A percentile compares a stretch with the other conserved stretches of the same genome.
Evolutionary conservation across 2,888 invertebrate genomes (phyloP).

Genomic region (Acrobasis consociella): DNA sequence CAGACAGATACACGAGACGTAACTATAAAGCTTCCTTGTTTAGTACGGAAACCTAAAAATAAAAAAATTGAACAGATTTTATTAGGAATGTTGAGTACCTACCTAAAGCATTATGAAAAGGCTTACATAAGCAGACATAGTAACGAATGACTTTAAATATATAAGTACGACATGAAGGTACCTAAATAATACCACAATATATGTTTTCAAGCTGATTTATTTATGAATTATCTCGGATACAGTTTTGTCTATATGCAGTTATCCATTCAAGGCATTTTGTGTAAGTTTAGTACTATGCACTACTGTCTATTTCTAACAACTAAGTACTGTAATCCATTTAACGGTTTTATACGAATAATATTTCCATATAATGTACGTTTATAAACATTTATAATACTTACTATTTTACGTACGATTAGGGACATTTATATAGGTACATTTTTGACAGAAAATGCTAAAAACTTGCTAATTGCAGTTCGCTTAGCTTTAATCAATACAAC

Average conservation of each 20-base stretch:
- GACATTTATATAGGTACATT: not conserved
- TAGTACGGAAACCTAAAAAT: too few species aligned
- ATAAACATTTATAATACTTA: conserved; percentile 13
- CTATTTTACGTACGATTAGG: not conserved
- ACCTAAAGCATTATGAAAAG: too few species aligned
- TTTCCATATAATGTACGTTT: conserved; percentile 6
- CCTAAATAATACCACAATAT: not conserved
- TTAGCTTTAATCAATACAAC: not conserved
- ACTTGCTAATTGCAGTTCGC: not conserved
- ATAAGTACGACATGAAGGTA: too few species aligned
- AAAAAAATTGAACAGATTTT: too few species aligned
- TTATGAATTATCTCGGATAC: conserved; percentile 47
- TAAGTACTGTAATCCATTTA: conserved; percentile 23
- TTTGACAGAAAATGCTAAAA: conserved; percentile 8
- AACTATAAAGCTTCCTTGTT: too few species aligned
- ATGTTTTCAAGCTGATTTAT: conserved; percentile 55
- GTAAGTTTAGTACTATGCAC: conserved; percentile 41
- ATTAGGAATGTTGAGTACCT: too few species aligned
- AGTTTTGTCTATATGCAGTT: conserved; percentile 46
- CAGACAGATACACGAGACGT: too few species aligned
- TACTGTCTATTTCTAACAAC: conserved; percentile 44
- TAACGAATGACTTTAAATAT: too few species aligned
- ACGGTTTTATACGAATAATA: conserved; percentile 7
- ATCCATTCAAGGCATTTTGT: conserved; percentile 50
- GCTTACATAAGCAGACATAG: too few species aligned